Percentiles rank a stretch among this genome's conserved stretches.
Conservation (phyloP, 92 coral and sea anemone species). For the Paragorgia papillata region DNA sequence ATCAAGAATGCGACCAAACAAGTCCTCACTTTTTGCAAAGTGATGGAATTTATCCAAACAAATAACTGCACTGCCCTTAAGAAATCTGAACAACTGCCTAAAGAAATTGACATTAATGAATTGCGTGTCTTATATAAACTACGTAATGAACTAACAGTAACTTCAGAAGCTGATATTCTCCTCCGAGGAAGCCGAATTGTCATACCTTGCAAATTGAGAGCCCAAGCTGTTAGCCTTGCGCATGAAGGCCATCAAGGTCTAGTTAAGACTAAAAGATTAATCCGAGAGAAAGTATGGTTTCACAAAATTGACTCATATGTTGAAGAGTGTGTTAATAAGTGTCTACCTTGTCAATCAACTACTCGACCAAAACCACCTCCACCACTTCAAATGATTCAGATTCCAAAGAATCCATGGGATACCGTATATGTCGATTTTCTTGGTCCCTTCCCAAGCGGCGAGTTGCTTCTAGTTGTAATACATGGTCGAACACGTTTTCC, state of each 20-base stretch:
- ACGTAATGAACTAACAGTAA: background rate
- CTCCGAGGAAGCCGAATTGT: slow-evolving; percentile 11
- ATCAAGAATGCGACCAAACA: background rate
- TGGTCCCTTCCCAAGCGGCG: slow-evolving; percentile 6
- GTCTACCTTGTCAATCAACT: background rate
- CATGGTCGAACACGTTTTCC: slow-evolving; percentile 24
- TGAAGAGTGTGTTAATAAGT: background rate
- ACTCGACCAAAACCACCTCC: slow-evolving; percentile 13
- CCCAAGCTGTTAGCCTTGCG: background rate
- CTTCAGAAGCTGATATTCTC: background rate
- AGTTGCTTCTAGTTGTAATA: background rate
- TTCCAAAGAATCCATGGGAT: background rate
- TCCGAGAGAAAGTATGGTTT: slow-evolving; percentile 18
- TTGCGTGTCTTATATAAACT: background rate
- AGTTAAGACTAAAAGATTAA: background rate
- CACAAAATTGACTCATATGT: background rate
- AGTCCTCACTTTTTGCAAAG: too few species aligned
- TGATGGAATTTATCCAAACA: background rate
- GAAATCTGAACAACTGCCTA: background rate
- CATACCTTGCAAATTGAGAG: background rate
- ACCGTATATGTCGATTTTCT: slow-evolving; percentile 13
- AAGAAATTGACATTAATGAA: background rate
- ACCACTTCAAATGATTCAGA: background rate
- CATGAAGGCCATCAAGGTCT: slow-evolving; percentile 32
- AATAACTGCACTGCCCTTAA: background rate